Evolutionary conservation across 2,797 vertebrate genomes (phyloP).

Genomic region (Pseudochirops corinnae): DNA sequence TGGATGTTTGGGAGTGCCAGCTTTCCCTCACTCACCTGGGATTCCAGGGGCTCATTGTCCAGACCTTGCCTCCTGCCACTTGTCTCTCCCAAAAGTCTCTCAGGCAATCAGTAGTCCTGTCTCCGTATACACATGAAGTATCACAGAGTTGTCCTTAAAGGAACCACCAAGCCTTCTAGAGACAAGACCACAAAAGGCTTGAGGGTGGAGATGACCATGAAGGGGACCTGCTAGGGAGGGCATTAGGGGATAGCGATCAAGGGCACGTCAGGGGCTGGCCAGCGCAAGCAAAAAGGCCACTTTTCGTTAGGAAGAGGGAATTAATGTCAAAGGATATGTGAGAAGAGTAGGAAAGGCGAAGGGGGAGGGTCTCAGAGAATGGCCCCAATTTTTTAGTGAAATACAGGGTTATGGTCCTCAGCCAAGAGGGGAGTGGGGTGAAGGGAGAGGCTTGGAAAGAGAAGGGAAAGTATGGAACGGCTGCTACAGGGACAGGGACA

Average conservation of each 20-base stretch:
- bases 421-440: not conserved
- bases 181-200: not conserved
- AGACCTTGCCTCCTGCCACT: not conserved
- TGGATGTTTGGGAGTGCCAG: not conserved
- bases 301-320: not conserved
- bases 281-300: not conserved
- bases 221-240: not conserved
- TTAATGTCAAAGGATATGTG: not conserved
- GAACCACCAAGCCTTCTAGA: not conserved
- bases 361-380: not conserved
- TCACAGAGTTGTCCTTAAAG: not conserved
- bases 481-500: not conserved
- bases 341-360: not conserved
- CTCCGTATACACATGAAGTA: not conserved
- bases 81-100: not conserved
- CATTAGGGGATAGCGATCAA: not conserved
- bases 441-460: not conserved
- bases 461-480: not conserved
- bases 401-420: not conserved
- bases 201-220: not conserved
- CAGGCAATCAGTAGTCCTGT: not conserved
- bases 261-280: not conserved
- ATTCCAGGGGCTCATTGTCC: not conserved
- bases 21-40: not conserved
- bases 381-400: not conserved